A percentile compares a stretch with the other conserved stretches of the same genome.
These are phyloP conservation scores for Melitaea athalia DNA, from an alignment of 2,888 invertebrate genomes.

Conservation along the genomic window DNA sequence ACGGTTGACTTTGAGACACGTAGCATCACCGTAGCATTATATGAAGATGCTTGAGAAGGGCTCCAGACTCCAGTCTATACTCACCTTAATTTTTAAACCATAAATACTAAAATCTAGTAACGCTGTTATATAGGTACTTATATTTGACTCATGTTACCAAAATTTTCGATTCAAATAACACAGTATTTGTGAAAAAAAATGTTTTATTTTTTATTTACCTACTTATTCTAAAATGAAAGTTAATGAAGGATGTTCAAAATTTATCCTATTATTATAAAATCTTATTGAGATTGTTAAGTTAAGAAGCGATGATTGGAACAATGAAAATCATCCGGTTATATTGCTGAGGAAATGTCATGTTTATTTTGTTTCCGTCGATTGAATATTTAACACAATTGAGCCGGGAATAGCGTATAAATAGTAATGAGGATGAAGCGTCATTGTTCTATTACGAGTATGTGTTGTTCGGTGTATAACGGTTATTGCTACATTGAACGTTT, in stretches of 20 bases:
- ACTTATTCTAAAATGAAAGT: neutral
- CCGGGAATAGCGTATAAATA: neutral
- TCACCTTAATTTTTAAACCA: conserved; percentile 1
- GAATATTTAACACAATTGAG: neutral
- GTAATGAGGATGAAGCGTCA: neutral
- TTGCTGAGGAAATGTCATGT: neutral
- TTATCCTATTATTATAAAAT: neutral
- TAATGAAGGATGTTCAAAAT: neutral
- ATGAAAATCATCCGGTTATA: neutral
- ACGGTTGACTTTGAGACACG: neutral
- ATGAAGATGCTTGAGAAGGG: conserved; percentile 14
- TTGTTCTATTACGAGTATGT: no score
- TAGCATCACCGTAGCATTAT: no score
- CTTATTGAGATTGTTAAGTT: neutral
- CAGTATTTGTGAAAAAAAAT: neutral
- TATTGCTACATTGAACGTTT: neutral
- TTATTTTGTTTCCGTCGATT: neutral
- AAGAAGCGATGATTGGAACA: neutral
- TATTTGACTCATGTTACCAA: neutral
- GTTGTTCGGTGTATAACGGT: neutral
- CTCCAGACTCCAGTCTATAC: neutral
- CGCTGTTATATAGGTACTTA: neutral
- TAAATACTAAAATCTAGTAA: neutral
- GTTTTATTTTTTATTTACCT: neutral
- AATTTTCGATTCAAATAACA: neutral